Conservation (phyloP, 2,797 vertebrate genomes). For the Thamnophis elegans region DNA sequence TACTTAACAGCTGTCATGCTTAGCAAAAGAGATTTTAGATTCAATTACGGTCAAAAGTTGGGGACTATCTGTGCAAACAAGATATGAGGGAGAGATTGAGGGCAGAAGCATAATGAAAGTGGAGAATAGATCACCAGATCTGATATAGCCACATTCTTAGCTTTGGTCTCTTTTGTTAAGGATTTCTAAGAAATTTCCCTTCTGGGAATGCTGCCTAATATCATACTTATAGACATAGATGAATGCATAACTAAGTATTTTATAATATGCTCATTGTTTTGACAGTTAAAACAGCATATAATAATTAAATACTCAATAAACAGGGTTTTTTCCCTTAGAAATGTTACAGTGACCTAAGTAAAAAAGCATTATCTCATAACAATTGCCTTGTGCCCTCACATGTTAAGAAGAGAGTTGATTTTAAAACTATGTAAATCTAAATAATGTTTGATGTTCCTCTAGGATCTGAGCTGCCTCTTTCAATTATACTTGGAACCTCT, state of each 20-base stretch:
- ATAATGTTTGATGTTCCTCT: slow-evolving; percentile 34
- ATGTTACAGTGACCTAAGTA: background rate
- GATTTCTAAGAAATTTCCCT: background rate
- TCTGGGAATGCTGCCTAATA: background rate
- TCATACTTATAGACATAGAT: background rate
- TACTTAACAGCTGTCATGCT: background rate
- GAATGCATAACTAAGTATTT: background rate
- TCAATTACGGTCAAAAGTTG: background rate
- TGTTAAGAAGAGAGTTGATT: background rate
- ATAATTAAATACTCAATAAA: background rate
- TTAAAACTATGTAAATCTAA: background rate
- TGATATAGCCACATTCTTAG: background rate
- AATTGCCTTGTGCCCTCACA: background rate
- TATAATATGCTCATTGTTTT: background rate
- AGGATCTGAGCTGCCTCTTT: slow-evolving; percentile 94
- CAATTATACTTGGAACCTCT: slow-evolving; percentile 95
- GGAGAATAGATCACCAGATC: background rate
- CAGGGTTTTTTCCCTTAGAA: background rate
- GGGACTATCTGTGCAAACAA: background rate
- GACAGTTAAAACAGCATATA: background rate
- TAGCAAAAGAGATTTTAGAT: background rate
- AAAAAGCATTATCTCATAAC: background rate
- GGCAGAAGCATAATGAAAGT: background rate
- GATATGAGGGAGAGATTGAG: background rate
- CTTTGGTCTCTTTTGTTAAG: background rate